These are phyloP conservation scores for Ceratina calcarata DNA, from an alignment of 1,140 invertebrate species.

Conservation along the genomic window DNA sequence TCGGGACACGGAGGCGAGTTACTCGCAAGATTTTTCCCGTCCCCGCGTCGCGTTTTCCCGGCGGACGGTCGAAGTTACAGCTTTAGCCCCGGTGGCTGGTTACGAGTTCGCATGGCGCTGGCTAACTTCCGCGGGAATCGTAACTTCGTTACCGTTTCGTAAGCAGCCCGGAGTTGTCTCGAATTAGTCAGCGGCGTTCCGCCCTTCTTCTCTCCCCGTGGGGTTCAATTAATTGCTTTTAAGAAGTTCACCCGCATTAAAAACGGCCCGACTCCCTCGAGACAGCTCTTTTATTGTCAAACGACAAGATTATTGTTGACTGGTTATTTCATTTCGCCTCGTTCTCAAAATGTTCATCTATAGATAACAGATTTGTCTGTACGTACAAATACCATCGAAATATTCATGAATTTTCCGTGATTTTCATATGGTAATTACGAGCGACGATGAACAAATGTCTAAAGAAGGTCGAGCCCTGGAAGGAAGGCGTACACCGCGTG, in stretches of 20 bases:
- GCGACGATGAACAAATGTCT: neutral
- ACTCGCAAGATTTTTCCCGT: slow-evolving; percentile 28
- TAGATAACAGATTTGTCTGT: too few species aligned
- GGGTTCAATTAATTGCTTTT: slow-evolving; percentile 55
- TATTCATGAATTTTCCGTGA: too few species aligned
- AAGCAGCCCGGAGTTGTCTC: slow-evolving; percentile 50
- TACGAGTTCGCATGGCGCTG: slow-evolving; percentile 30
- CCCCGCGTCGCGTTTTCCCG: neutral
- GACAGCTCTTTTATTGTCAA: neutral
- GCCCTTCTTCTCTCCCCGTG: slow-evolving; percentile 11
- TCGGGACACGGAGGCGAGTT: neutral
- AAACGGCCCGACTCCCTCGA: slow-evolving; percentile 5
- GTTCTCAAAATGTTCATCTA: too few species aligned
- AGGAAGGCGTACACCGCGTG: neutral
- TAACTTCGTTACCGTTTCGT: slow-evolving; percentile 54
- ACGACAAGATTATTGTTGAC: neutral
- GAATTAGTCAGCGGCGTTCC: slow-evolving; percentile 47
- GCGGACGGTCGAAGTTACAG: slow-evolving; percentile 29
- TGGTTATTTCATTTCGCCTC: neutral
- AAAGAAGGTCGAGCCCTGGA: neutral
- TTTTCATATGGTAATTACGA: neutral
- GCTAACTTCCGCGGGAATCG: slow-evolving; percentile 45
- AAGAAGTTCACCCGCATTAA: slow-evolving; percentile 35
- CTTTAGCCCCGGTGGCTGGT: slow-evolving; percentile 10
- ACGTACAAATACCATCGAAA: too few species aligned